Conservation (phyloP, 2,888 invertebrate species). For the Pristionchus mayeri region DNA sequence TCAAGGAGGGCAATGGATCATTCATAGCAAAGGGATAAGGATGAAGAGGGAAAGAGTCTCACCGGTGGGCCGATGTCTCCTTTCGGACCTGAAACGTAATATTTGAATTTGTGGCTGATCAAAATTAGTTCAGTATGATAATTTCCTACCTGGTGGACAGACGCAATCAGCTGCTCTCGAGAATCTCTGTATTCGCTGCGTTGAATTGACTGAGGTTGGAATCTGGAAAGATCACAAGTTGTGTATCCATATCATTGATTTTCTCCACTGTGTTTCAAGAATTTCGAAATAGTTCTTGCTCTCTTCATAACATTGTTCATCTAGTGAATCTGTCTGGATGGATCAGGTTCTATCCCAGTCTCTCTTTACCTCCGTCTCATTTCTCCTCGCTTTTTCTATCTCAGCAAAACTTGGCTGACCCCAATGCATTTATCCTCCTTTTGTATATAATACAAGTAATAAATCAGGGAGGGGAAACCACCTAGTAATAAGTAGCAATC, state of each 20-base stretch:
- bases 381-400: constrained; percentile 55
- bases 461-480: constrained; percentile 48
- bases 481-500: constrained; percentile 28
- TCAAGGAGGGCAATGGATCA: no score
- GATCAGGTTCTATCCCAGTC: constrained; percentile 2
- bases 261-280: background rate
- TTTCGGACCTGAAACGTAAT: constrained; percentile 65
- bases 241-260: no score
- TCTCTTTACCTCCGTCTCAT: constrained; percentile 23
- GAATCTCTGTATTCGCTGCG: background rate
- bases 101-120: background rate
- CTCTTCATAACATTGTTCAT: no score
- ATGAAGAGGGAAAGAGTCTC: constrained; percentile 53
- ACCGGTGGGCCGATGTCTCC: constrained; percentile 70
- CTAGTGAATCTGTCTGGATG: background rate
- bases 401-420: background rate
- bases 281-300: background rate
- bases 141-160: constrained; percentile 21
- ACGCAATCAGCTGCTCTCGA: constrained; percentile 27
- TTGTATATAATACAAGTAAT: constrained; percentile 45
- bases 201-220: background rate
- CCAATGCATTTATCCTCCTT: constrained; percentile 37
- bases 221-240: background rate
- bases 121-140: background rate
- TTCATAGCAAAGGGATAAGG: no score